phyloP scores from a whole-genome alignment of 2,888 invertebrate species.

The Orthosia cruda region DNA sequence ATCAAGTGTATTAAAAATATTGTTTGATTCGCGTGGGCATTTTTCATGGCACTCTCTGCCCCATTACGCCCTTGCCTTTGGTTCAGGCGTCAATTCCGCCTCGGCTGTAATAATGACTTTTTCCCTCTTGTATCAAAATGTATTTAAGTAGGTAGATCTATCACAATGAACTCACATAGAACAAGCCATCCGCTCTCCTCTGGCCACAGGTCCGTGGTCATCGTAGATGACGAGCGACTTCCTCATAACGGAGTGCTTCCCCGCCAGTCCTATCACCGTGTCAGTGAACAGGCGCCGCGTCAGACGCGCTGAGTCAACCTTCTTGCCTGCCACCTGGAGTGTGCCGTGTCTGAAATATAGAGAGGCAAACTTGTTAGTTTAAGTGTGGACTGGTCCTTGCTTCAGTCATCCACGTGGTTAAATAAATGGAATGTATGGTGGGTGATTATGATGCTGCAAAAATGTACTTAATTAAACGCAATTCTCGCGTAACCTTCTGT shows the following conservation, averaged over 20 bases:
- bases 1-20: too few relatives aligned
- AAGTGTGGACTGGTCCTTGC: too few relatives aligned
- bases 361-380: background rate
- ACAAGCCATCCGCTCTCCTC: constrained; percentile 97
- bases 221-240: constrained; percentile 97
- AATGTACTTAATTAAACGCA: too few relatives aligned
- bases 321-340: constrained; percentile 95
- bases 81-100: too few relatives aligned
- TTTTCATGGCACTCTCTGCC: too few relatives aligned
- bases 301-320: constrained; percentile 92
- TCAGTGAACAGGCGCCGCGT: constrained; percentile 96
- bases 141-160: background rate
- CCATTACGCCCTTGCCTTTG: too few relatives aligned
- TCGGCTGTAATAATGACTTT: too few relatives aligned
- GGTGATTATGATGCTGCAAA: too few relatives aligned
- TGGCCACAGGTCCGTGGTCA: constrained; percentile 96
- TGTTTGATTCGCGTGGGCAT: too few relatives aligned
- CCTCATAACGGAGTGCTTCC: constrained; percentile 94
- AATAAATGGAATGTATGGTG: too few relatives aligned
- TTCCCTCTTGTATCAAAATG: too few relatives aligned
- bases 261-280: constrained; percentile 94
- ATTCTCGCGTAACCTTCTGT: too few relatives aligned
- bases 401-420: background rate
- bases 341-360: constrained; percentile 91
- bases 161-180: constrained; percentile 93